Percentiles rank a stretch among this genome's conserved stretches.
phyloP scores from a whole-genome alignment of 1,140 invertebrate species.

The Drosophila aff. region DNA sequence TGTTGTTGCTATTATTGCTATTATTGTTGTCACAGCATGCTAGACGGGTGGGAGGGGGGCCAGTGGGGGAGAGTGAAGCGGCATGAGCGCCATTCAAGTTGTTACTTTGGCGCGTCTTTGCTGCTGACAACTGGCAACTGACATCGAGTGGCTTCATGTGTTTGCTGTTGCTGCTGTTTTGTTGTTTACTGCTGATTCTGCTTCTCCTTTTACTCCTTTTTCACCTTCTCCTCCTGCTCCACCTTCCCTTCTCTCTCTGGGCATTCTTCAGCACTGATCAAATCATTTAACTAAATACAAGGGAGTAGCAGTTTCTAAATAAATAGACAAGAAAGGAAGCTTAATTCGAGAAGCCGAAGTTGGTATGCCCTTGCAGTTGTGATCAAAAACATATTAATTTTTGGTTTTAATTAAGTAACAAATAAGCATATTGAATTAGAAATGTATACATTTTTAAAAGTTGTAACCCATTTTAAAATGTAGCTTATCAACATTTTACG shows the following conservation, averaged over 20 bases:
- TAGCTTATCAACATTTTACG: too few species aligned
- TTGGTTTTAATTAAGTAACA: too few species aligned
- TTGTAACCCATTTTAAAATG: too few species aligned
- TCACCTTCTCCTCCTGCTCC: background rate
- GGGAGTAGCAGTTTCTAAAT: too few species aligned
- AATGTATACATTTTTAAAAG: too few species aligned
- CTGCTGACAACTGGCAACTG: conserved; percentile 67
- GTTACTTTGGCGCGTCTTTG: conserved; percentile 62
- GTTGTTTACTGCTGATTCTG: background rate
- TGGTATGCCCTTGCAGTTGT: too few species aligned
- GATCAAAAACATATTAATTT: too few species aligned
- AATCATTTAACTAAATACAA: background rate
- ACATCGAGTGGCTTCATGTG: conserved; percentile 68
- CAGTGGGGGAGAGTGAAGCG: background rate
- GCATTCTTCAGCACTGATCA: background rate
- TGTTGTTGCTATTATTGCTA: conserved; percentile 19
- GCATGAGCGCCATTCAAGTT: conserved; percentile 53
- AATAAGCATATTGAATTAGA: too few species aligned
- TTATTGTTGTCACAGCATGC: conserved; percentile 44
- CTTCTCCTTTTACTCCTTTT: background rate
- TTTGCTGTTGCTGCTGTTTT: conserved; percentile 13
- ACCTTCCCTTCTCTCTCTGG: background rate
- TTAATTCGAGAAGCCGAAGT: background rate
- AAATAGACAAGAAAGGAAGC: too few species aligned
- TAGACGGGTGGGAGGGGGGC: background rate